These are phyloP conservation scores for Gadus macrocephalus DNA, from an alignment of 2,113 vertebrate species.

Conservation along the genomic window DNA sequence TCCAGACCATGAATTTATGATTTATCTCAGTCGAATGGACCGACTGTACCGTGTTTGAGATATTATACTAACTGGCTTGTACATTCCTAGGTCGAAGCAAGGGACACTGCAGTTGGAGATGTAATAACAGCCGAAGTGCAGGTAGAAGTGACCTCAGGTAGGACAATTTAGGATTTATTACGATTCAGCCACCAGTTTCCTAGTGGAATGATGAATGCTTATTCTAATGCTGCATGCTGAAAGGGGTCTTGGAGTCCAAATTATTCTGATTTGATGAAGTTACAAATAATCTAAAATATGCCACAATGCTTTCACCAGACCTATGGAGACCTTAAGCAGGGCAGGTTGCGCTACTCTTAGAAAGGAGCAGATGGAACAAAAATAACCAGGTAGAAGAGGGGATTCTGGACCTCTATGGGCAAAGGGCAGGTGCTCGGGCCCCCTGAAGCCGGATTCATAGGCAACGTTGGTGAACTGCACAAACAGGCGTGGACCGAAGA, in stretches of 20 bases:
- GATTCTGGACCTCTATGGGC: too few species aligned
- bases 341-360: too few species aligned
- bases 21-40: neutral
- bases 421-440: too few species aligned
- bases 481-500: too few species aligned
- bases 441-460: too few species aligned
- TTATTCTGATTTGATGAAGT: neutral
- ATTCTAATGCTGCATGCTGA: neutral
- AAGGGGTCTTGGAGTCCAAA: neutral
- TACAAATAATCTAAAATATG: neutral
- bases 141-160: slow-evolving; percentile 62
- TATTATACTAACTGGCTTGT: neutral
- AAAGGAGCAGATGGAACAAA: too few species aligned
- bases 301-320: neutral
- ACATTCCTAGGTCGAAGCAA: slow-evolving; percentile 53
- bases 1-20: neutral
- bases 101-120: slow-evolving; percentile 50
- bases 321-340: too few species aligned
- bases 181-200: too few species aligned
- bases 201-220: too few species aligned
- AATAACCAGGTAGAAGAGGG: too few species aligned
- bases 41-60: neutral
- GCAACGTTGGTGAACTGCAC: too few species aligned
- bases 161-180: neutral
- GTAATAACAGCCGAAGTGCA: slow-evolving; percentile 27